These are phyloP conservation scores for Fregata magnificens DNA, from an alignment of 2,113 vertebrate species.

Conservation along the genomic window DNA sequence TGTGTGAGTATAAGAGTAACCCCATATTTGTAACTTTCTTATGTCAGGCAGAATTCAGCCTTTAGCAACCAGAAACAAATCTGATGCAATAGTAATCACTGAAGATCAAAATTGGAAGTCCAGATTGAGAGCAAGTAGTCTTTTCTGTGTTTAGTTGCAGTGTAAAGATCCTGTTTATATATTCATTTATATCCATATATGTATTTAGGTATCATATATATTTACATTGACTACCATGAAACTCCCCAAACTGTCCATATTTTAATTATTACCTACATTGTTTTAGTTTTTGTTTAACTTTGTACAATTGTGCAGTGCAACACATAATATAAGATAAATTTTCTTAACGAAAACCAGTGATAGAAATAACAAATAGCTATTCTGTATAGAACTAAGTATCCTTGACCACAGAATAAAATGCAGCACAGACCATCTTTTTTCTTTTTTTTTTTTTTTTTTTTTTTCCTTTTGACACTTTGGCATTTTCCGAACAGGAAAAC, in stretches of 20 bases:
- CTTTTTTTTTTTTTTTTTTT: background rate
- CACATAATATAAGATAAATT: background rate
- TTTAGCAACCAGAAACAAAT: background rate
- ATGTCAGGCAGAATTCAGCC: background rate
- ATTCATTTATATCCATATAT: background rate
- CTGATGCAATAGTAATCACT: background rate
- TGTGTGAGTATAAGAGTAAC: background rate
- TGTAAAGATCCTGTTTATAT: background rate
- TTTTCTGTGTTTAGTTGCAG: background rate
- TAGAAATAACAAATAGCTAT: background rate
- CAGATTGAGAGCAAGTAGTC: background rate
- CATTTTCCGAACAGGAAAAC: background rate
- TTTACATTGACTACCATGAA: background rate
- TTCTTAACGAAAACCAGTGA: background rate
- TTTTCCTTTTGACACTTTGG: background rate
- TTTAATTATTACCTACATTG: background rate
- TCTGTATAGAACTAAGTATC: background rate
- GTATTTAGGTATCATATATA: background rate
- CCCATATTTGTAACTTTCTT: background rate
- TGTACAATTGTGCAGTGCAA: background rate
- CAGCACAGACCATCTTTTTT: background rate
- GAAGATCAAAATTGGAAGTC: background rate
- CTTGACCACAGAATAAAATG: background rate
- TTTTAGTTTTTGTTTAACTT: background rate
- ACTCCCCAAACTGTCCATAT: background rate